phyloP scores from a whole-genome alignment of 2,113 vertebrate species.

The Vanacampus margaritifer region DNA sequence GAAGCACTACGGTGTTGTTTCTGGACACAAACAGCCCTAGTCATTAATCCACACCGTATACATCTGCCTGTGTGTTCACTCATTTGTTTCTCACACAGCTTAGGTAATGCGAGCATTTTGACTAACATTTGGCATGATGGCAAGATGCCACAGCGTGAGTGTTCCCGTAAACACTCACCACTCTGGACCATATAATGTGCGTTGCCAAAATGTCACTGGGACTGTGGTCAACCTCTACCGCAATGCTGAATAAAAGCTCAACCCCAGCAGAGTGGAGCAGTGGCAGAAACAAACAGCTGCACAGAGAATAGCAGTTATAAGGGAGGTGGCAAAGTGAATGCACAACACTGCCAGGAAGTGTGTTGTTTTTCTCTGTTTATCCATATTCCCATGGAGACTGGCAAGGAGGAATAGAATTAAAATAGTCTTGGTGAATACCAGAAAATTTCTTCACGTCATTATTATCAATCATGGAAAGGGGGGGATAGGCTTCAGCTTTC shows the following conservation, averaged over 20 bases:
- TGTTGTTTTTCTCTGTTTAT: slow-evolving; percentile 62
- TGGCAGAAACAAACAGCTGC: slow-evolving; percentile 52
- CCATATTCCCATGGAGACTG: slow-evolving; percentile 58
- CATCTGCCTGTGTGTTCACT: slow-evolving; percentile 38
- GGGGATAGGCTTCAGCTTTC: slow-evolving; percentile 13
- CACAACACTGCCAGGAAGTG: slow-evolving; percentile 59
- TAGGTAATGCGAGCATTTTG: slow-evolving; percentile 35
- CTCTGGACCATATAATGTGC: slow-evolving; percentile 44
- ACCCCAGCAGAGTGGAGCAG: slow-evolving; percentile 32
- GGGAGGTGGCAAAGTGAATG: slow-evolving; percentile 61
- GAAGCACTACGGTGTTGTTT: slow-evolving; percentile 18
- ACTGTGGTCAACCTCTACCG: slow-evolving; percentile 52
- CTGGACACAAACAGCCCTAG: slow-evolving; percentile 14
- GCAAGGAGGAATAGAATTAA: slow-evolving; percentile 46
- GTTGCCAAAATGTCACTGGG: slow-evolving; percentile 56
- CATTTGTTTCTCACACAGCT: slow-evolving; percentile 18
- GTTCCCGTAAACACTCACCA: slow-evolving; percentile 64
- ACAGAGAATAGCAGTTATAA: slow-evolving; percentile 58
- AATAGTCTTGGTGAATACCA: slow-evolving; percentile 45
- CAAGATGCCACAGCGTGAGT: slow-evolving; percentile 53
- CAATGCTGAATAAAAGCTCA: slow-evolving; percentile 47
- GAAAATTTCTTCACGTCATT: slow-evolving; percentile 15
- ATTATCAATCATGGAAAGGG: slow-evolving; percentile 19
- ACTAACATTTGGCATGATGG: slow-evolving; percentile 55
- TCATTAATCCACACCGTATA: slow-evolving; percentile 20